Base-by-base conservation (phyloP, 2,888 invertebrate genomes). In the Patella pellucida region DNA sequence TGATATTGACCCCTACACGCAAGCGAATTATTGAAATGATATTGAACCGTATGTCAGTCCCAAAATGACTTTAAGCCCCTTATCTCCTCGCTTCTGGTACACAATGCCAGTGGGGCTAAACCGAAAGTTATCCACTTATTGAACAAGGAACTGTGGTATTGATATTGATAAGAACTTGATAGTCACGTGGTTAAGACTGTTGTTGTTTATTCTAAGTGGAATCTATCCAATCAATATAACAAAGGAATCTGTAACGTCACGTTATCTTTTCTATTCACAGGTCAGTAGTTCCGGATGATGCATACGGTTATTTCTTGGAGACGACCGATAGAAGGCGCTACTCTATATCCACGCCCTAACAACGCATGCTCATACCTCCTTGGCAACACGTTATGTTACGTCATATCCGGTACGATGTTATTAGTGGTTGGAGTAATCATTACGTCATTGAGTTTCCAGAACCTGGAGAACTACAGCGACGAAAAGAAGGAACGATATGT, bases 401-500 rank as follows among this genome's bases (percentile, higher is more conserved):
- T 86, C 78, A 83, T 85, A 31, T 85, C 85, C 72, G 87, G 87
- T 50, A 79, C 83, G 69, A 78, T 84, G 62, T 76, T 87, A 27
- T 80, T 87, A 14, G 87, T 87, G 27, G 84, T 87, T 23, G 87
- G 87, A 16, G 87, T 87, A 76, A 86, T 87, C 73, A 85, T 87
- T 67, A 87, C 86, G 27, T 87, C 87, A 11, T 76, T 86, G 54
- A 86, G 86, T 27, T 87, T 87, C 73, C 85, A 85, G 78, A 86
- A 87, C 75, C 80, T 87, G 69, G 86, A 86, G 73, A 81, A 81
- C 16, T 80, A 83, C 74, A 80, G 80, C 41, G 81, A 82, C 31
- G 85, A 83, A 68, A 83, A 85, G 76, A 85, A 84, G 71, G 85
- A 85, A 71, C 76, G 85, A 41, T 87, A 85, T 76, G 86, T 84